phyloP scores from a whole-genome alignment of 64 coral and sea anemone genomes.

The Dendrophyllia cribrosa region DNA sequence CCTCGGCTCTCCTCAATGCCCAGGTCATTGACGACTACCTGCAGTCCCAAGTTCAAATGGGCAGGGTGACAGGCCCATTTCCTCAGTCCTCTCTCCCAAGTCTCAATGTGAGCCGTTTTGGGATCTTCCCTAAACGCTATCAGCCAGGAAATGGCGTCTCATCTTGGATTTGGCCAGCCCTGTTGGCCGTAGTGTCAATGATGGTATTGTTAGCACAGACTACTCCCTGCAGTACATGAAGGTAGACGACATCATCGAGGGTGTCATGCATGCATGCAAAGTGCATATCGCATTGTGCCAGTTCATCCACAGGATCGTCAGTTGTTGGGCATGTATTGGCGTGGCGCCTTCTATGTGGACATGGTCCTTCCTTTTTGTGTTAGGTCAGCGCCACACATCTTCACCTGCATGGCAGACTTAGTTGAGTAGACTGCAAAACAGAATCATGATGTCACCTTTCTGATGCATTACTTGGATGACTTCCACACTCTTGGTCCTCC shows the following conservation, averaged over 20 bases:
- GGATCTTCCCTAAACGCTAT: conserved; percentile 23
- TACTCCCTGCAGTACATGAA: no score
- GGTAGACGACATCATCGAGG: conserved; percentile 13
- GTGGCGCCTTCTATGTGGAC: not conserved
- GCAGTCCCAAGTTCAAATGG: conserved; percentile 3
- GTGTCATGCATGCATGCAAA: not conserved
- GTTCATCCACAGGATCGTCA: conserved; percentile 1
- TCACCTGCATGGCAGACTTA: not conserved
- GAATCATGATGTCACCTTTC: not conserved
- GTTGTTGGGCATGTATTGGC: conserved; percentile 45
- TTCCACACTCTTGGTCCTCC: conserved; percentile 15
- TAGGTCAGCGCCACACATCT: conserved; percentile 15
- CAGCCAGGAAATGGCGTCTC: no score
- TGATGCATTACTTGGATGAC: conserved; percentile 49
- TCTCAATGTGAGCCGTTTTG: conserved; percentile 45
- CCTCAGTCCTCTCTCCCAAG: no score
- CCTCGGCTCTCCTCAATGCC: conserved; percentile 4
- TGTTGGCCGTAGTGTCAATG: no score
- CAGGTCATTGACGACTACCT: conserved; percentile 44
- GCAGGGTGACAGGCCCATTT: conserved; percentile 45
- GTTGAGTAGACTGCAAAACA: conserved; percentile 15
- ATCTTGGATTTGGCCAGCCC: no score
- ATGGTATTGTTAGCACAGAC: no score
- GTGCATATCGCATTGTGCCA: conserved; percentile 3
- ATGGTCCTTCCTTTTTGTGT: conserved; percentile 5